Percentiles rank a stretch among this genome's conserved stretches.
phyloP scores from a whole-genome alignment of 2,113 vertebrate species.

The Glaucomys volans region DNA sequence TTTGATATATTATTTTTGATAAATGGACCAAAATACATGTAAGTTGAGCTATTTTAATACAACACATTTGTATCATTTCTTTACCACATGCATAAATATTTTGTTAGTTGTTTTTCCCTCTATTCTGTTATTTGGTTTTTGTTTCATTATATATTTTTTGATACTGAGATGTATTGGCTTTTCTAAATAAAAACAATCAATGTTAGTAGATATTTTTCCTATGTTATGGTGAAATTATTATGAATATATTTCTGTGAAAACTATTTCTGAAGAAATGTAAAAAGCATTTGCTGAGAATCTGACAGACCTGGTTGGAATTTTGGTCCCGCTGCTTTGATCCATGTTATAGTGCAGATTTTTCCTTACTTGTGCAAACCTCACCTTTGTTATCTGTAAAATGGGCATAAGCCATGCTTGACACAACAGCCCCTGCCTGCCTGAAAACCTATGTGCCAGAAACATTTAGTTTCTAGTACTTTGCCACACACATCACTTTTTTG shows the following conservation, averaged over 20 bases:
- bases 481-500: neutral
- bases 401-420: neutral
- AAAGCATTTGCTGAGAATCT: neutral
- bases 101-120: neutral
- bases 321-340: neutral
- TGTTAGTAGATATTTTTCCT: neutral
- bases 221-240: neutral
- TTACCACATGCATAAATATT: neutral
- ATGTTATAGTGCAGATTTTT: neutral
- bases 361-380: neutral
- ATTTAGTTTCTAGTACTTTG: neutral
- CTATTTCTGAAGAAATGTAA: neutral
- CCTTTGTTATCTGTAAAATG: neutral
- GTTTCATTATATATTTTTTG: neutral
- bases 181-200: constrained; percentile 29
- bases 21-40: neutral
- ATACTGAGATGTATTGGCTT: neutral
- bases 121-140: neutral
- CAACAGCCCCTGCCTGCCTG: neutral
- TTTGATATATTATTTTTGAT: constrained; percentile 47
- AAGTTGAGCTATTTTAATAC: constrained; percentile 14
- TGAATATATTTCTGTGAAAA: neutral
- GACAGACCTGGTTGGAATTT: neutral
- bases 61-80: constrained; percentile 15
- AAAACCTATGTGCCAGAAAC: neutral